Conservation (phyloP, 2,797 vertebrate species). For the Lepidocolaptes lacrymiger region DNA sequence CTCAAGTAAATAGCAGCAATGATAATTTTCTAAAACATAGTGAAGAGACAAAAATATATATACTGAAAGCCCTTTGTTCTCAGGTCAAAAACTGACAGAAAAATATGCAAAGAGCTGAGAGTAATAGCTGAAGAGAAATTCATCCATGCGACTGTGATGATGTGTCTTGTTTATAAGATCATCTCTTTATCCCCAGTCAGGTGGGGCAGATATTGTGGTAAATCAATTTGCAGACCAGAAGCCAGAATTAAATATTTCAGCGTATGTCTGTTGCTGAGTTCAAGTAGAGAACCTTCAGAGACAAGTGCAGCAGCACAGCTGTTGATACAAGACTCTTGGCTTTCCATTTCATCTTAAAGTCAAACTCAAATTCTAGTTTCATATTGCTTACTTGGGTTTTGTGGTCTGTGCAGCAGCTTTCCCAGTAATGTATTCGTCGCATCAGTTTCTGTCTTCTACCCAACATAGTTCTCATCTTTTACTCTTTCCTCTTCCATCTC, state of each 20-base stretch:
- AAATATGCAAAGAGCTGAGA: not conserved
- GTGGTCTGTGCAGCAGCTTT: not conserved
- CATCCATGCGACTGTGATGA: not conserved
- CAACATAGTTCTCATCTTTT: not conserved
- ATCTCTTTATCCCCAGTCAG: not conserved
- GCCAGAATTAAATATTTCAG: not conserved
- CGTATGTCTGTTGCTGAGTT: not conserved
- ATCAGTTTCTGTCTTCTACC: not conserved
- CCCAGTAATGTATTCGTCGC: not conserved
- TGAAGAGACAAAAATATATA: not conserved
- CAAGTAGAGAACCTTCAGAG: not conserved
- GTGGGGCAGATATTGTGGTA: not conserved
- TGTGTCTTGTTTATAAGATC: not conserved
- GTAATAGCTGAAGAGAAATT: slow-evolving; percentile 3
- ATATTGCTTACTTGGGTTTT: not conserved
- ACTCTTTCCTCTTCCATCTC: not conserved
- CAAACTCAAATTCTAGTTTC: not conserved
- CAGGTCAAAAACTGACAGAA: not conserved
- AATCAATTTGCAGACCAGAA: slow-evolving; percentile 10
- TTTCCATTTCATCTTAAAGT: not conserved
- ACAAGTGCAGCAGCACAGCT: not conserved
- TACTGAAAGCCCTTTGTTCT: not conserved
- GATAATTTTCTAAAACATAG: not conserved
- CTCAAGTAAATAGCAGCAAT: not conserved
- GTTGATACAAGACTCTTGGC: not conserved